Percentiles rank a stretch among this genome's conserved stretches.
These are phyloP conservation scores for Anguilla anguilla DNA, from an alignment of 2,797 vertebrate species.

Conservation along the genomic window DNA sequence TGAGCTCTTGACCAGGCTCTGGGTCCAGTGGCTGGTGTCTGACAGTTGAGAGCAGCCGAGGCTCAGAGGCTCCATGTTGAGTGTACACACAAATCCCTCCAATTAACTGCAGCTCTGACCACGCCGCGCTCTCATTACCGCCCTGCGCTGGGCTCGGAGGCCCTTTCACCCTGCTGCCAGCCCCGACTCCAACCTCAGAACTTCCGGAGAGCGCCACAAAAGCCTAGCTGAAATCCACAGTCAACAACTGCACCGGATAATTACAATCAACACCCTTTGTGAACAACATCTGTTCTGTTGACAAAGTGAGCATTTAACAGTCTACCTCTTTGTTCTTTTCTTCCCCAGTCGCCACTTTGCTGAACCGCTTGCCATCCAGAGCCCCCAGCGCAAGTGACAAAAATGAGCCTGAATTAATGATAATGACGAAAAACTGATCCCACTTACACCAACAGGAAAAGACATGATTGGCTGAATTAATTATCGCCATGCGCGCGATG, in stretches of 20 bases:
- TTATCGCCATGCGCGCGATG: background rate
- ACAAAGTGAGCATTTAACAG: background rate
- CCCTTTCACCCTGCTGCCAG: background rate
- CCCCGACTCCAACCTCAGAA: background rate
- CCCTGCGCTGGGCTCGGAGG: background rate
- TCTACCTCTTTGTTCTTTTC: background rate
- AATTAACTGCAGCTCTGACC: background rate
- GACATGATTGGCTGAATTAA: constrained; percentile 16
- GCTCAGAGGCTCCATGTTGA: background rate
- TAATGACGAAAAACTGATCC: constrained; percentile 13
- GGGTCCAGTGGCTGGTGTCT: background rate
- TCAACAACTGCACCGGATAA: constrained; percentile 18
- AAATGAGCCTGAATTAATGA: background rate
- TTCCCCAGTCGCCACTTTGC: background rate
- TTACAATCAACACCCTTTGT: constrained; percentile 27
- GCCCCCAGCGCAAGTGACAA: constrained; percentile 1
- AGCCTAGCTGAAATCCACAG: constrained; percentile 15
- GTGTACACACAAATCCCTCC: background rate
- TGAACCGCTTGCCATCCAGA: background rate
- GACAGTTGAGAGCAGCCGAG: background rate
- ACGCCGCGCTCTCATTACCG: background rate
- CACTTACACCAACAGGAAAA: constrained; percentile 10
- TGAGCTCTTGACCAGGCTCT: background rate
- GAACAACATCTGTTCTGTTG: constrained; percentile 20
- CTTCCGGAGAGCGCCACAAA: constrained; percentile 13